Evolutionary conservation across 1,140 invertebrate genomes (phyloP).

Genomic region (Oedothorax gibbosus): DNA sequence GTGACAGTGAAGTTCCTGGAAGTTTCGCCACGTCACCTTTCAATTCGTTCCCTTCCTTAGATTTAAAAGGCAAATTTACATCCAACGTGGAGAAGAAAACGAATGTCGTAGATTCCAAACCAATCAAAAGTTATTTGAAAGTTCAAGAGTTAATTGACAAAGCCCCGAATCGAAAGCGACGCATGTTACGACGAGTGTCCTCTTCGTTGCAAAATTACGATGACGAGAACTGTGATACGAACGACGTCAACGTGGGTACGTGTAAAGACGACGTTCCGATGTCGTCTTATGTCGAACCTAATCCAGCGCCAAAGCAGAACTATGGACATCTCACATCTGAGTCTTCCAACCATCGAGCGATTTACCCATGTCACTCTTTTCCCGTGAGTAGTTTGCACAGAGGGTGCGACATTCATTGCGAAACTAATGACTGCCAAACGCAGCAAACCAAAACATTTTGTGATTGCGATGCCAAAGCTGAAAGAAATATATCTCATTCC

Average conservation of each 20-base stretch:
- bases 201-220: slow-evolving; percentile 25
- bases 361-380: not conserved
- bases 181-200: slow-evolving; percentile 27
- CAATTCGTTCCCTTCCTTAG: no score
- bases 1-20: slow-evolving; percentile 15
- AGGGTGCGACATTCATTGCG: not conserved
- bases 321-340: not conserved
- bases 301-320: not conserved
- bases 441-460: not conserved
- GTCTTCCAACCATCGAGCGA: not conserved
- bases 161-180: slow-evolving; percentile 18
- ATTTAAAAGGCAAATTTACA: no score
- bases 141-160: not conserved
- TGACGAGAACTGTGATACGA: slow-evolving; percentile 6
- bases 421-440: not conserved
- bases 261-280: not conserved
- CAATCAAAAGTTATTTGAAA: no score
- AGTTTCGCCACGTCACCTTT: no score
- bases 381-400: not conserved
- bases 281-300: not conserved
- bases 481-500: not conserved
- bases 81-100: no score
- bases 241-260: not conserved
- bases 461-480: not conserved
- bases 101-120: no score